A percentile compares a stretch with the other conserved stretches of the same genome.
Conservation (phyloP, 2,888 invertebrate species). For the Tolmerus cingulatus region DNA sequence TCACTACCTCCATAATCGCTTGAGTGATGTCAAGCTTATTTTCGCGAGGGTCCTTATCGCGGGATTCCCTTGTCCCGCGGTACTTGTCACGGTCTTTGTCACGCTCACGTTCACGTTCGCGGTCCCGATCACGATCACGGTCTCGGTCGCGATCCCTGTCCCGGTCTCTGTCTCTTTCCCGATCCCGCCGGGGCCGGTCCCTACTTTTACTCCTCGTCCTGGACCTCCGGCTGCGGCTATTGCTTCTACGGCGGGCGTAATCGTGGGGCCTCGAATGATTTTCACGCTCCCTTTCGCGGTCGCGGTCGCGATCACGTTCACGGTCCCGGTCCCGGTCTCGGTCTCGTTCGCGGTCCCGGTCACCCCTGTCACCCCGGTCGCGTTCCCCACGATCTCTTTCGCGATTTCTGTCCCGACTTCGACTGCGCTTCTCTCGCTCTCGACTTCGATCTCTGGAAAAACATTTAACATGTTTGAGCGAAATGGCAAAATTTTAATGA, state of each 20-base stretch:
- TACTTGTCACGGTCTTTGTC: constrained; percentile 62
- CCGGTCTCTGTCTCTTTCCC: constrained; percentile 54
- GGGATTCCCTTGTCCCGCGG: constrained; percentile 43
- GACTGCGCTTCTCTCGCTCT: constrained; percentile 58
- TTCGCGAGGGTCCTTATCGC: constrained; percentile 48
- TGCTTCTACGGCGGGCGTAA: background rate
- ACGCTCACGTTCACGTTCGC: constrained; percentile 50
- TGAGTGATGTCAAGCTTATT: constrained; percentile 60
- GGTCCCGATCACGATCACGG: constrained; percentile 52
- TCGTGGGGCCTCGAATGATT: constrained; percentile 18
- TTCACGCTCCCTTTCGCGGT: constrained; percentile 38
- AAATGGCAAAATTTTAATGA: background rate
- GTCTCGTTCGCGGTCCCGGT: constrained; percentile 42
- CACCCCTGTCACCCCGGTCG: constrained; percentile 52
- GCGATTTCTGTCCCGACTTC: constrained; percentile 54
- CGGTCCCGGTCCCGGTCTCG: constrained; percentile 49
- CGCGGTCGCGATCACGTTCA: constrained; percentile 49
- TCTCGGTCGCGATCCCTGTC: constrained; percentile 51
- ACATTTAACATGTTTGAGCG: background rate
- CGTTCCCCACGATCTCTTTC: constrained; percentile 52
- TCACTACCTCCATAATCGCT: constrained; percentile 61
- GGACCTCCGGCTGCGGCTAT: background rate
- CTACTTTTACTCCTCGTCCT: constrained; percentile 51
- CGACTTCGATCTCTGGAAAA: constrained; percentile 50
- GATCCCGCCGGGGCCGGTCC: constrained; percentile 58